Evolutionary conservation across 2,888 invertebrate species (phyloP), one percentile per base, ranked within the genome.

Genomic region (Salticus scenicus): DNA sequence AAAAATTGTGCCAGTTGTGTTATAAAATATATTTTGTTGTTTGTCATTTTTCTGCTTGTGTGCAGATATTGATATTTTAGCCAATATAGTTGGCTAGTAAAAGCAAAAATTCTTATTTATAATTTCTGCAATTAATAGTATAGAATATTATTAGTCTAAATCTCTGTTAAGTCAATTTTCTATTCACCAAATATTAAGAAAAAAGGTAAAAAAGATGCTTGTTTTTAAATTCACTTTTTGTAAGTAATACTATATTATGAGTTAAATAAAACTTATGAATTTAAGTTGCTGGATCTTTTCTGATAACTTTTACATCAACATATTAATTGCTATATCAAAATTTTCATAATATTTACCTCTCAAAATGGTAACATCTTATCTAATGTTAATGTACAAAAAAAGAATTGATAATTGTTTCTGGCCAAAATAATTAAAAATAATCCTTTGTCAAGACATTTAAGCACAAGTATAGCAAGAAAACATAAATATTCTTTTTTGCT

Each of bases 171-270:
- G 31, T 66, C 66, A 63, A 14, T 66, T 66, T 66, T 66, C 57
- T 66, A 66, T 66, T 17, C 51, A 57, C 57, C 1, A 24, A 57
- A 57, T n/a, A 12, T 1, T 12, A 47, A 57, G 12, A 20, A 66
- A 66, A 31, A 66, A 28, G 24, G n/a, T n/a, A 66, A 66, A 31
- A 66, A 28, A 42, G 66, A 14, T 81, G 41, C 51, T 81, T 80
- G 72, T 66, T 78, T 75, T 76, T 64, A 57, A 71, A 73, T 70
- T 74, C 74, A 67, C 37, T 69, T 79, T n/a, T 74, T 74, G 69
- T 74, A 74, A 81, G 74, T 81, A 57, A 74, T 20, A 69, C 12
- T 80, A 57, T 80, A n/a, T 47, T 67, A 74, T 81, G 81, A 73
- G 74, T 81, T 74, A 20, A 74, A 74, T 73, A 80, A 81, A 81